Conservation (phyloP, 2,797 vertebrate species). For the Galago senegalensis region DNA sequence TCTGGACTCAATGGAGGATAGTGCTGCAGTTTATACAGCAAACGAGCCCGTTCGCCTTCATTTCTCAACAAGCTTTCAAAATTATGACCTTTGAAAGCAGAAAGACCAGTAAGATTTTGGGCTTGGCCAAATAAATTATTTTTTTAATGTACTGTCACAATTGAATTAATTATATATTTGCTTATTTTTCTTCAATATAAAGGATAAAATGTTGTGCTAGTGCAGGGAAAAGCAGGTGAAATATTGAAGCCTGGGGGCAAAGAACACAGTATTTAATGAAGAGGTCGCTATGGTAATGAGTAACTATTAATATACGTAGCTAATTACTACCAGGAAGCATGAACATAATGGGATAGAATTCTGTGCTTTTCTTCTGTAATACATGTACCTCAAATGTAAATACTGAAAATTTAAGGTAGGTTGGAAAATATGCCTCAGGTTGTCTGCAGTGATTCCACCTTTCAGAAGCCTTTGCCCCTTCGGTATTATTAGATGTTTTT, state of each 20-base stretch:
- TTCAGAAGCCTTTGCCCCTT: accelerated
- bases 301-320: accelerated
- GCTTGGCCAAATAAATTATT: not conserved
- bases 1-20: not conserved
- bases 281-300: not conserved
- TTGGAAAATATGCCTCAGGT: not conserved
- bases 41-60: not conserved
- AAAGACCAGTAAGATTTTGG: not conserved
- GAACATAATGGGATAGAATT: accelerated
- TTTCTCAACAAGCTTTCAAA: not conserved
- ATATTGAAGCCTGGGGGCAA: not conserved
- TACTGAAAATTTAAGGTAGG: not conserved
- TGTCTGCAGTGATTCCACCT: accelerated
- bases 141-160: not conserved
- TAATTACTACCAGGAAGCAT: accelerated
- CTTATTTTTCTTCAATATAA: not conserved
- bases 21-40: not conserved
- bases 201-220: not conserved
- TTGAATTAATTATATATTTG: not conserved
- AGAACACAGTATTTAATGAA: not conserved
- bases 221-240: not conserved
- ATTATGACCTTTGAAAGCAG: not conserved
- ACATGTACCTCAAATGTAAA: not conserved
- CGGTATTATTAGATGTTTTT: not conserved
- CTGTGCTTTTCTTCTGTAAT: not conserved